A percentile compares a stretch with the other conserved stretches of the same genome.
Evolutionary conservation across 2,113 vertebrate genomes (phyloP).

Genomic region (Choloepus hoffmanni): DNA sequence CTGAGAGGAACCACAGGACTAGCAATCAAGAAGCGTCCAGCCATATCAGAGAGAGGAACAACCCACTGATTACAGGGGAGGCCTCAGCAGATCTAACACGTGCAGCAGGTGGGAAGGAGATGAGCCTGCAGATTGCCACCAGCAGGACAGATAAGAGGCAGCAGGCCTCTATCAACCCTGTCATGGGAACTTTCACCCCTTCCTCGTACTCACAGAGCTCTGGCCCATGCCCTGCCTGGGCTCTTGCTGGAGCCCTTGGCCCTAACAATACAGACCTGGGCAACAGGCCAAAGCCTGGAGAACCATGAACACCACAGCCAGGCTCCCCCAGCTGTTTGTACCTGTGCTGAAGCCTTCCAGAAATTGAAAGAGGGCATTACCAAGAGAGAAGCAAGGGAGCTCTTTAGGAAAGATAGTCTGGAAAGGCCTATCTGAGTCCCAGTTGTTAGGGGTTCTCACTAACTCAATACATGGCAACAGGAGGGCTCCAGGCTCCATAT

Average conservation of each 20-base stretch:
- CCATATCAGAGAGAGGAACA: background rate
- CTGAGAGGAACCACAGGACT: background rate
- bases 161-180: background rate
- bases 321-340: background rate
- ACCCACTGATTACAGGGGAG: background rate
- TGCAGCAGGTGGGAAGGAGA: background rate
- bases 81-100: background rate
- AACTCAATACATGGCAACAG: background rate
- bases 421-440: too few species aligned
- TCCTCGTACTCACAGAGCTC: background rate
- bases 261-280: background rate
- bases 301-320: background rate
- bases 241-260: background rate
- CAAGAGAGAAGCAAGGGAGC: too few species aligned
- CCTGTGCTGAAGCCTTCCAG: background rate
- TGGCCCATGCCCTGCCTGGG: background rate
- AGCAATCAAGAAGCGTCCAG: background rate
- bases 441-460: background rate
- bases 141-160: conserved; percentile 3
- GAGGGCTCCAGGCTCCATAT: background rate
- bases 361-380: background rate
- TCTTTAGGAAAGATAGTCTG: too few species aligned
- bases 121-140: background rate
- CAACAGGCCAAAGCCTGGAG: background rate
- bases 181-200: background rate